Conservation (phyloP, 2,113 vertebrate genomes). For the Halichoerus grypus region DNA sequence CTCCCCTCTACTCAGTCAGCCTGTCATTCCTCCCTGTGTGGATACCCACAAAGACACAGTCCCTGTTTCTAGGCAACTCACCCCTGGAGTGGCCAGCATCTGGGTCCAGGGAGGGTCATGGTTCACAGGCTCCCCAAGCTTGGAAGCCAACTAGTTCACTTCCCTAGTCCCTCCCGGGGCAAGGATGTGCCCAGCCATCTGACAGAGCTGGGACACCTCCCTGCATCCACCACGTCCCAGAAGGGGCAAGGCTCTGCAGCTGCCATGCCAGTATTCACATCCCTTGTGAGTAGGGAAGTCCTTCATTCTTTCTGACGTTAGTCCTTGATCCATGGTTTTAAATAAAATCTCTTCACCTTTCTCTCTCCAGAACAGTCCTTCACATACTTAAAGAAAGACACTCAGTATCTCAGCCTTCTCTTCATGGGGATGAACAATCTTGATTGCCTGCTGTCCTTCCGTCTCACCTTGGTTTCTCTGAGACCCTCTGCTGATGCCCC, state of each 20-base stretch:
- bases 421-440: rapidly evolving
- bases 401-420: too few species aligned
- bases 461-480: not conserved
- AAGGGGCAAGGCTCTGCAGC: too few species aligned
- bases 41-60: rapidly evolving
- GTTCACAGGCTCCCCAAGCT: not conserved
- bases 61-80: not conserved
- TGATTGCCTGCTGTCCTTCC: not conserved
- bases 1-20: rapidly evolving
- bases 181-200: not conserved
- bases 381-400: not conserved
- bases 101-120: not conserved
- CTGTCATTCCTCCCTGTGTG: too few species aligned
- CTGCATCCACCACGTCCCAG: rapidly evolving
- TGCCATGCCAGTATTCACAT: not conserved
- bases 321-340: not conserved
- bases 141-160: not conserved
- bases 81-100: not conserved
- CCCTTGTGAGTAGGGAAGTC: not conserved
- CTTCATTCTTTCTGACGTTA: not conserved
- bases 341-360: not conserved
- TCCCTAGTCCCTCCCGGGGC: not conserved
- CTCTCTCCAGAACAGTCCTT: not conserved
- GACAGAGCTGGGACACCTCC: not conserved
- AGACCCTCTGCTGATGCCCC: not conserved